Percentiles rank a stretch among this genome's conserved stretches.
These are phyloP conservation scores for Microtus pennsylvanicus DNA, from an alignment of 2,113 vertebrate species.

Conservation along the genomic window DNA sequence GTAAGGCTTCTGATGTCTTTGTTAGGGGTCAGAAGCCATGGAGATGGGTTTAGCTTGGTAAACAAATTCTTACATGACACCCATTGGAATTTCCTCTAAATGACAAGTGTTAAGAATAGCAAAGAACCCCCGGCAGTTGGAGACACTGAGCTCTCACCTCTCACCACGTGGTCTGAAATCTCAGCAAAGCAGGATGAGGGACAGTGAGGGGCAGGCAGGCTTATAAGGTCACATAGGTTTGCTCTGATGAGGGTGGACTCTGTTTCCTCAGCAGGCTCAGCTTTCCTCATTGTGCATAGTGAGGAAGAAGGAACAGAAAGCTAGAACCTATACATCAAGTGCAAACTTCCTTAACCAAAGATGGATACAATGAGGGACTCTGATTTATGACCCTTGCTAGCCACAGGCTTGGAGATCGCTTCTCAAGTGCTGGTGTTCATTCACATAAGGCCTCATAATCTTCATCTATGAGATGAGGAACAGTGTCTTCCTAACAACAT, in stretches of 20 bases:
- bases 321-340: too few relatives aligned
- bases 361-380: neutral
- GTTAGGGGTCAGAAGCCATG: neutral
- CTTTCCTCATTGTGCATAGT: neutral
- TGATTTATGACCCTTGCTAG: neutral
- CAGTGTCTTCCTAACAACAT: neutral
- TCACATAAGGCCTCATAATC: neutral
- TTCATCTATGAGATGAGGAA: neutral
- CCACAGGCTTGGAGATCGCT: rapidly evolving
- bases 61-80: neutral
- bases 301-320: too few relatives aligned
- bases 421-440: neutral
- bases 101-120: too few relatives aligned
- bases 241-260: neutral
- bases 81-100: too few relatives aligned
- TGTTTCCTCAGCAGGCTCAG: neutral
- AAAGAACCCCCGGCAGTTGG: too few relatives aligned
- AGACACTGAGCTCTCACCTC: rapidly evolving
- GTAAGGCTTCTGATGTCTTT: neutral
- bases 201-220: neutral
- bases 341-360: neutral
- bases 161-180: rapidly evolving
- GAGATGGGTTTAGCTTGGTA: neutral
- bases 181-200: rapidly evolving
- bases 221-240: rapidly evolving